phyloP scores from a whole-genome alignment of 2,113 vertebrate genomes.

The Rhinoptilus africanus region DNA sequence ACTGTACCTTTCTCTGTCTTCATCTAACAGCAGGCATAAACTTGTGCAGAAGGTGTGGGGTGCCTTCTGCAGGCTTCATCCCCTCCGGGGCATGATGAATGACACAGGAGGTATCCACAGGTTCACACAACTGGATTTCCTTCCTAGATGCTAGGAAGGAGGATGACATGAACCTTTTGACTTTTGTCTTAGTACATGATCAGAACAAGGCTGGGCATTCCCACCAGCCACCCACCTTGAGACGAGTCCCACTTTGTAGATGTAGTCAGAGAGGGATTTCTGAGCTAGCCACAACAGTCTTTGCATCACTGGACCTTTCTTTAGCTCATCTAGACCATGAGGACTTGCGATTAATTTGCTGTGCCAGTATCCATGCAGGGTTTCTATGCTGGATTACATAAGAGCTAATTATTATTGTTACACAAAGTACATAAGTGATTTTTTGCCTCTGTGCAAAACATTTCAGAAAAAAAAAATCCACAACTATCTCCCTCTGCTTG shows the following conservation, averaged over 20 bases:
- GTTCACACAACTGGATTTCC: background rate
- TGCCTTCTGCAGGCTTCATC: background rate
- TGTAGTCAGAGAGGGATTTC: background rate
- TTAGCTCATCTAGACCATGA: background rate
- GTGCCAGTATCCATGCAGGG: background rate
- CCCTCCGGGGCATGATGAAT: background rate
- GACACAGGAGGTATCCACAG: background rate
- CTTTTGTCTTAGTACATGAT: background rate
- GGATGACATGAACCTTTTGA: background rate
- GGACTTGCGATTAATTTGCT: background rate
- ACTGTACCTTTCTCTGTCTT: background rate
- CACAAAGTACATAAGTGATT: background rate
- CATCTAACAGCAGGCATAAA: background rate
- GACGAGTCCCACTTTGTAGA: background rate
- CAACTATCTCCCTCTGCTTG: background rate
- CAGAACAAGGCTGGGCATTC: background rate
- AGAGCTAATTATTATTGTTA: background rate
- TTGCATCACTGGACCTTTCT: background rate
- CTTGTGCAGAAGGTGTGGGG: background rate
- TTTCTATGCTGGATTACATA: background rate
- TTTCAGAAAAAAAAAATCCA: background rate
- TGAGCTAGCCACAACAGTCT: background rate
- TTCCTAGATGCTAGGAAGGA: background rate
- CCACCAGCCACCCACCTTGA: background rate
- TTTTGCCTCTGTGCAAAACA: background rate